These are phyloP conservation scores for Megathymus violae DNA, from an alignment of 1,140 invertebrate species.

Conservation along the genomic window DNA sequence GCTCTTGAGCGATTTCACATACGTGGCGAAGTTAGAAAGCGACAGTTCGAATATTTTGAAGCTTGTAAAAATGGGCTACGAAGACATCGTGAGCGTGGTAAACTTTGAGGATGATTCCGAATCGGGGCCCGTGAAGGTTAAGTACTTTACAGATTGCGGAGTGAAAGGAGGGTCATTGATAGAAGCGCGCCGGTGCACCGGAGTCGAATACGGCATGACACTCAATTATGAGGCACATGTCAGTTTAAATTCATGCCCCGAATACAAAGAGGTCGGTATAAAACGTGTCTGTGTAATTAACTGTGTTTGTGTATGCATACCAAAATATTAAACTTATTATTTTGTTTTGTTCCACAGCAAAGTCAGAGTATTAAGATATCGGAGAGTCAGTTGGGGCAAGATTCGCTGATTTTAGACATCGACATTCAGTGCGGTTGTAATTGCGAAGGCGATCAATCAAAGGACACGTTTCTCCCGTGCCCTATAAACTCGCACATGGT, in stretches of 20 bases:
- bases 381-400: slow-evolving; percentile 81
- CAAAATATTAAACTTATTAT: no score
- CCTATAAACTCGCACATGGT: slow-evolving; percentile 80
- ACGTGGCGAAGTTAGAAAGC: slow-evolving; percentile 84
- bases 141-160: slow-evolving; percentile 85
- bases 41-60: slow-evolving; percentile 86
- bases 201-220: slow-evolving; percentile 83
- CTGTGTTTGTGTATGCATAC: slow-evolving; percentile 48
- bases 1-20: slow-evolving; percentile 83
- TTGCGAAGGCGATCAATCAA: slow-evolving; percentile 56
- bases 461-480: slow-evolving; percentile 58
- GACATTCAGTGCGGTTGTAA: slow-evolving; percentile 79
- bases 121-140: slow-evolving; percentile 77
- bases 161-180: slow-evolving; percentile 67
- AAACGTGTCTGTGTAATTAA: slow-evolving; percentile 28
- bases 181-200: slow-evolving; percentile 81
- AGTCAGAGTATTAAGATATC: slow-evolving; percentile 73
- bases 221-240: slow-evolving; percentile 85
- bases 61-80: slow-evolving; percentile 85
- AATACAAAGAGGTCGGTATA: slow-evolving; percentile 65
- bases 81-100: slow-evolving; percentile 84
- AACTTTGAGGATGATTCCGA: slow-evolving; percentile 84
- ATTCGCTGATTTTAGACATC: slow-evolving; percentile 76
- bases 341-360: slow-evolving; percentile 54
- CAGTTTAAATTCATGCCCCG: slow-evolving; percentile 80